Evolutionary conservation across 1,140 invertebrate genomes (phyloP).

Genomic region (Drosophila melanica): DNA sequence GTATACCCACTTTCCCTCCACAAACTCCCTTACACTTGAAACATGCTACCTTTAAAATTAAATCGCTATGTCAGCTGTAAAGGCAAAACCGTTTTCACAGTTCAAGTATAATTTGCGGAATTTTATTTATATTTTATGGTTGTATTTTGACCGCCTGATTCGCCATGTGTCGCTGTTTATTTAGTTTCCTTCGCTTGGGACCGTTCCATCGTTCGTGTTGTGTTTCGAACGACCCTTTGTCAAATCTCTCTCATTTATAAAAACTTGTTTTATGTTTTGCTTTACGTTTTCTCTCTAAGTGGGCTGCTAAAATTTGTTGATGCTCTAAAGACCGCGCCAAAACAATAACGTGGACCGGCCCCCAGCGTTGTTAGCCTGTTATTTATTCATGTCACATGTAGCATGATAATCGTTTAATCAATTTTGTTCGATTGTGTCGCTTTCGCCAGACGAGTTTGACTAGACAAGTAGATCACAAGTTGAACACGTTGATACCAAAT

Average conservation of each 20-base stretch:
- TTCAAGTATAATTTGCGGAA: neutral
- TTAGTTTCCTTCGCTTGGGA: slow-evolving; percentile 5
- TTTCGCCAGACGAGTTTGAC: slow-evolving; percentile 35
- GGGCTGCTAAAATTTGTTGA: slow-evolving; percentile 14
- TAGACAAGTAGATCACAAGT: slow-evolving; percentile 4
- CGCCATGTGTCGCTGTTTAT: slow-evolving; percentile 25
- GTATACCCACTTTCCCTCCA: slow-evolving; percentile 84
- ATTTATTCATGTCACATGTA: slow-evolving; percentile 39
- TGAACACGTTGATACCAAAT: slow-evolving; percentile 7
- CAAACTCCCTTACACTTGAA: slow-evolving; percentile 37
- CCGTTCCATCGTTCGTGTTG: neutral
- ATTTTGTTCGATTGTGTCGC: slow-evolving; percentile 6
- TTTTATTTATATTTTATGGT: neutral
- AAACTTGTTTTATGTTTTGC: slow-evolving; percentile 38
- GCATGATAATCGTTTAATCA: slow-evolving; percentile 29
- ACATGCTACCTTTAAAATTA: slow-evolving; percentile 11
- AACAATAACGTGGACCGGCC: slow-evolving; percentile 21
- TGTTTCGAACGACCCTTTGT: slow-evolving; percentile 17
- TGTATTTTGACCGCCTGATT: slow-evolving; percentile 9
- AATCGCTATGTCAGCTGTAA: slow-evolving; percentile 11
- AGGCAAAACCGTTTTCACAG: neutral
- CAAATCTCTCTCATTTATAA: slow-evolving; percentile 23
- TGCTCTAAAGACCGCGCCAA: neutral
- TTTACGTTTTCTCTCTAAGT: slow-evolving; percentile 42
- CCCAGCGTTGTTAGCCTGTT: slow-evolving; percentile 1